Percentiles rank a stretch among this genome's conserved stretches.
Conservation (phyloP, 2,888 invertebrate genomes). For the Machimus rusticus region DNA sequence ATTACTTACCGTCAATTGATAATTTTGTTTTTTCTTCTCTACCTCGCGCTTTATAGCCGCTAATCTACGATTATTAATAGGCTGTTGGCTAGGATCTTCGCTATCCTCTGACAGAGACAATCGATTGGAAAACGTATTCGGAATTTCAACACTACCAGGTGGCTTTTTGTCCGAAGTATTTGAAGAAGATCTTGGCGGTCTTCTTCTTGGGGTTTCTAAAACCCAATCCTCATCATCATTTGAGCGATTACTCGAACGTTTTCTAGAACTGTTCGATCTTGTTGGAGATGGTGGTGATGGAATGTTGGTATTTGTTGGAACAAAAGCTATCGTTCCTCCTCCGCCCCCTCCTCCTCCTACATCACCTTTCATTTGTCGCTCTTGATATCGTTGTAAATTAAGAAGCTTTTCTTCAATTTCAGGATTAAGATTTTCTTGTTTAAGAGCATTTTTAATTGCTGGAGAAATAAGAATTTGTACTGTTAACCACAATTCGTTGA, state of each 20-base stretch:
- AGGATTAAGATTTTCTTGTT: conserved; percentile 89
- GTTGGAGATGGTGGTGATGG: conserved; percentile 44
- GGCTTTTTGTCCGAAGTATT: conserved; percentile 27
- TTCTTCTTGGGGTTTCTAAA: conserved; percentile 59
- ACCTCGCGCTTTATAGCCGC: conserved; percentile 47
- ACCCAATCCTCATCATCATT: conserved; percentile 56
- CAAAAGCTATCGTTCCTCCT: not conserved
- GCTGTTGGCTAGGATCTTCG: conserved; percentile 39
- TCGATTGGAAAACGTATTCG: conserved; percentile 4
- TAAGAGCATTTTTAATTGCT: conserved; percentile 92
- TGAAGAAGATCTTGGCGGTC: conserved; percentile 30
- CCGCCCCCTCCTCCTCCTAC: not conserved
- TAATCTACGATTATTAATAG: conserved; percentile 43
- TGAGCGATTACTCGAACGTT: conserved; percentile 41
- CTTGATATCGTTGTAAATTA: conserved; percentile 85
- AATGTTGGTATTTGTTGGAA: not conserved
- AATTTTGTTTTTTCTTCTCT: conserved; percentile 49
- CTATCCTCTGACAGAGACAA: conserved; percentile 39
- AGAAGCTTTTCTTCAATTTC: conserved; percentile 92
- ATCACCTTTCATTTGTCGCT: conserved; percentile 72
- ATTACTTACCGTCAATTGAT: conserved; percentile 49
- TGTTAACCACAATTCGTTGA: not conserved
- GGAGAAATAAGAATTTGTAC: conserved; percentile 53
- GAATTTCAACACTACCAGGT: not conserved
- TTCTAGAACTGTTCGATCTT: conserved; percentile 30